A percentile compares a stretch with the other conserved stretches of the same genome.
phyloP scores from a whole-genome alignment of 2,797 vertebrate genomes.

The Dicrostonyx torquatus region DNA sequence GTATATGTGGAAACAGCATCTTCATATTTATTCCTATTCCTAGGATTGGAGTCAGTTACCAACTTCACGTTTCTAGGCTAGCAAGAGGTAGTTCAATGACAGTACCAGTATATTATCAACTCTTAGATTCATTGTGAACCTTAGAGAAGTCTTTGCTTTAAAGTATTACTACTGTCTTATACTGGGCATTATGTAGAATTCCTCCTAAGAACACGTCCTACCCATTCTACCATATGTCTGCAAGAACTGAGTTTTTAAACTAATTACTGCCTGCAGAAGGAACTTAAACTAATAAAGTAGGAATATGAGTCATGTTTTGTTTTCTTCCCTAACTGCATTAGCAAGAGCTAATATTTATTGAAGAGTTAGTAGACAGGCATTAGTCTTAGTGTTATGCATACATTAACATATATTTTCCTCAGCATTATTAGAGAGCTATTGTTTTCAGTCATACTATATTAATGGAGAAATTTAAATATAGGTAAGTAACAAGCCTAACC shows the following conservation, averaged over 20 bases:
- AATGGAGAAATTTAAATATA: not conserved
- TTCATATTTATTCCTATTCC: not conserved
- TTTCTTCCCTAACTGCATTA: not conserved
- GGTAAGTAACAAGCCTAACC: not conserved
- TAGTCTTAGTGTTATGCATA: not conserved
- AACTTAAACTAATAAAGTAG: not conserved
- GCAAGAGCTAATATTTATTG: not conserved
- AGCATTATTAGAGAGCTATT: not conserved
- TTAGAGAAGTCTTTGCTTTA: not conserved
- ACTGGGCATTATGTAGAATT: not conserved
- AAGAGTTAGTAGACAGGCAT: not conserved
- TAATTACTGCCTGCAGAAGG: not conserved
- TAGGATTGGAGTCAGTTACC: not conserved
- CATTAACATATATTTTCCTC: not conserved
- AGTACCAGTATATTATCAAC: not conserved
- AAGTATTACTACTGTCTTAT: not conserved
- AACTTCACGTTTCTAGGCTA: not conserved
- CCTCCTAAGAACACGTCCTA: fast-evolving
- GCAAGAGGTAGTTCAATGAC: not conserved
- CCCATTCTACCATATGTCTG: not conserved
- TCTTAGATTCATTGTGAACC: not conserved
- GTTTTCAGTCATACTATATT: not conserved
- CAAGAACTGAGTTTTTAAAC: not conserved
- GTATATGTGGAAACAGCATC: not conserved
- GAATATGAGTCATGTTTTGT: not conserved